These are phyloP conservation scores for Drosophila merina DNA, from an alignment of 2,888 invertebrate species.

Conservation along the genomic window DNA sequence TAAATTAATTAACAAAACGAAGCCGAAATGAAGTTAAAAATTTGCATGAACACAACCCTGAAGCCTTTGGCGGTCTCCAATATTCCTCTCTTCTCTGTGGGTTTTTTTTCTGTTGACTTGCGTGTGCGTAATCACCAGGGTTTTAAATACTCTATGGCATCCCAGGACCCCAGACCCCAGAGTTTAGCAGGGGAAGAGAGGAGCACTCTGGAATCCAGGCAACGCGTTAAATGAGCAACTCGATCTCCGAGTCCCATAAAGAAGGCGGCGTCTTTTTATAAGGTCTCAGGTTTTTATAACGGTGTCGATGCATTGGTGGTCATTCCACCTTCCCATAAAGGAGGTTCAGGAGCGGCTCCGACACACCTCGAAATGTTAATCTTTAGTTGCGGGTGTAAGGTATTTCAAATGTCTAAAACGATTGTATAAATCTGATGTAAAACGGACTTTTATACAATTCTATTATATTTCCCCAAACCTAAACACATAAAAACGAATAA, in stretches of 20 bases:
- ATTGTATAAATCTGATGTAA: too few relatives aligned
- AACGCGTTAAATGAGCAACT: slow-evolving; percentile 69
- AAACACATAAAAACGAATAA: too few relatives aligned
- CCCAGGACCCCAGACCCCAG: slow-evolving; percentile 47
- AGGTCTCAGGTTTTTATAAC: slow-evolving; percentile 76
- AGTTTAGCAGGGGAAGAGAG: slow-evolving; percentile 9
- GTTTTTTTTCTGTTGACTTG: slow-evolving; percentile 45
- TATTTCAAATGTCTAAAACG: too few relatives aligned
- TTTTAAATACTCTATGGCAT: slow-evolving; percentile 39
- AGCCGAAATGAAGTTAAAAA: slow-evolving; percentile 78
- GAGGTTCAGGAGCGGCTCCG: background rate
- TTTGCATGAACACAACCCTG: slow-evolving; percentile 73
- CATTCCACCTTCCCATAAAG: slow-evolving; percentile 6
- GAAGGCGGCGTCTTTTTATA: slow-evolving; percentile 74
- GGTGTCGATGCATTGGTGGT: slow-evolving; percentile 42
- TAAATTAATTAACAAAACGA: slow-evolving; percentile 83
- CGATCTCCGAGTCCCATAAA: slow-evolving; percentile 67
- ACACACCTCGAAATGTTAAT: slow-evolving; percentile 21
- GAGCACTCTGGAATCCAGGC: slow-evolving; percentile 7
- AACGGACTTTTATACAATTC: too few relatives aligned
- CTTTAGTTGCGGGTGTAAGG: too few relatives aligned
- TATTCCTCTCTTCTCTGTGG: background rate
- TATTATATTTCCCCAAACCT: too few relatives aligned
- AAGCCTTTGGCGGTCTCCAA: slow-evolving; percentile 63
- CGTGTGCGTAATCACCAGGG: slow-evolving; percentile 75